Evolutionary conservation across 2,888 invertebrate species (phyloP).

Genomic region (Synergus laeviventris): DNA sequence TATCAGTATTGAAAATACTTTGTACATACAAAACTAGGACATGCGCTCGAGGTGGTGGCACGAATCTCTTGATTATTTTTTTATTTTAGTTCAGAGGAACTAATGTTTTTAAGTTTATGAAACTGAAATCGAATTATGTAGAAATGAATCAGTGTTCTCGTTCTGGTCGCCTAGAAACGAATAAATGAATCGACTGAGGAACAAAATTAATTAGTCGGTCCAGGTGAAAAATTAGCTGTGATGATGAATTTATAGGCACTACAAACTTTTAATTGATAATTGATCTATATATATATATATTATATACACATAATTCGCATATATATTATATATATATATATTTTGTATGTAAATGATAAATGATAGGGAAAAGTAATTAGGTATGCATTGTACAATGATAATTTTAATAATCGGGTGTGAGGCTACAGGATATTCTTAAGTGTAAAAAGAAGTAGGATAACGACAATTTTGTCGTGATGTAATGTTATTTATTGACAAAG

Average conservation of each 20-base stretch:
- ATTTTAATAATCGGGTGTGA: conserved; percentile 57
- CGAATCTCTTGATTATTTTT: conserved; percentile 19
- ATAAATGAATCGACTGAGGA: conserved; percentile 18
- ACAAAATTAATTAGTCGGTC: conserved; percentile 53
- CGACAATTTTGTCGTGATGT: conserved; percentile 6
- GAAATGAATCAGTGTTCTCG: not conserved
- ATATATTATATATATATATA: conserved; percentile 53
- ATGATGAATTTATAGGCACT: conserved; percentile 72
- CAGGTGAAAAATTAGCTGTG: conserved; percentile 70
- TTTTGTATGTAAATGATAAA: conserved; percentile 61
- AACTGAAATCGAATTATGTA: not conserved
- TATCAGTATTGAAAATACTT: conserved; percentile 51
- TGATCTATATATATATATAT: conserved; percentile 48
- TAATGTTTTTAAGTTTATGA: conserved; percentile 39
- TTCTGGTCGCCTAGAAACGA: not conserved
- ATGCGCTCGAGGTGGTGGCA: conserved; percentile 40
- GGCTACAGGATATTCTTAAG: conserved; percentile 20
- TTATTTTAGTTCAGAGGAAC: conserved; percentile 38
- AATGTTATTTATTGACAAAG: conserved; percentile 25
- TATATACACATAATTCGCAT: conserved; percentile 52
- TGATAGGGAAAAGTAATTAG: conserved; percentile 54
- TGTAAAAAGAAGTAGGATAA: conserved; percentile 43
- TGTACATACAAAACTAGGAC: conserved; percentile 45
- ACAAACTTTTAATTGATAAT: conserved; percentile 69
- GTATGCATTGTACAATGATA: conserved; percentile 58